Conservation (phyloP, 2,113 vertebrate species). For the Megaceryle torquata region DNA sequence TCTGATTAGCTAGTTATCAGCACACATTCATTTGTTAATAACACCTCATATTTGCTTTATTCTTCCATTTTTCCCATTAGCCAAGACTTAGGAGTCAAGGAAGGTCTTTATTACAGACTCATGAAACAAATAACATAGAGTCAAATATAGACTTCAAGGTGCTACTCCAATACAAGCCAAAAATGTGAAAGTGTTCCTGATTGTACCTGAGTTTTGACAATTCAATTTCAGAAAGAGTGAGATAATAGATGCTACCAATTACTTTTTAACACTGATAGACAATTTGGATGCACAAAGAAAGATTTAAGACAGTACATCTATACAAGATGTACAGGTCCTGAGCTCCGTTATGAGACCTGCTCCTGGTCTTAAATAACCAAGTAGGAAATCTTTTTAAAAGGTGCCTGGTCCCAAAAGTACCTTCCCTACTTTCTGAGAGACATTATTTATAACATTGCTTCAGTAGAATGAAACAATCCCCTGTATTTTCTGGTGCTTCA, state of each 20-base stretch:
- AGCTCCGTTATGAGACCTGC: background rate
- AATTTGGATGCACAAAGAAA: background rate
- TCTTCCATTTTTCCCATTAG: background rate
- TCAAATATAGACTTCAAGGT: background rate
- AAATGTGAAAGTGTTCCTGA: background rate
- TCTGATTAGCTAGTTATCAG: background rate
- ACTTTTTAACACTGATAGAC: background rate
- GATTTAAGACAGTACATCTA: background rate
- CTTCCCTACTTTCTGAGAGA: background rate
- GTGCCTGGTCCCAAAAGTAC: background rate
- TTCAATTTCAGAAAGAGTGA: background rate
- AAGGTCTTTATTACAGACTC: background rate
- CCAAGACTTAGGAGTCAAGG: background rate
- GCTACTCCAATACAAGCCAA: background rate
- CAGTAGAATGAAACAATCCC: background rate
- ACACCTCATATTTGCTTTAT: background rate
- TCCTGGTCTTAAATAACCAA: background rate
- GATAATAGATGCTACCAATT: background rate
- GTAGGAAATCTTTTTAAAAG: background rate
- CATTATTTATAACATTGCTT: background rate
- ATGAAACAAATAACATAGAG: accelerated
- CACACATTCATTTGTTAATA: background rate
- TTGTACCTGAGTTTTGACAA: background rate
- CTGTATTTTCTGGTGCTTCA: background rate
- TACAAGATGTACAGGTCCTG: accelerated